These are phyloP conservation scores for Pterostichus niger DNA, from an alignment of 2,888 invertebrate genomes.

Conservation along the genomic window DNA sequence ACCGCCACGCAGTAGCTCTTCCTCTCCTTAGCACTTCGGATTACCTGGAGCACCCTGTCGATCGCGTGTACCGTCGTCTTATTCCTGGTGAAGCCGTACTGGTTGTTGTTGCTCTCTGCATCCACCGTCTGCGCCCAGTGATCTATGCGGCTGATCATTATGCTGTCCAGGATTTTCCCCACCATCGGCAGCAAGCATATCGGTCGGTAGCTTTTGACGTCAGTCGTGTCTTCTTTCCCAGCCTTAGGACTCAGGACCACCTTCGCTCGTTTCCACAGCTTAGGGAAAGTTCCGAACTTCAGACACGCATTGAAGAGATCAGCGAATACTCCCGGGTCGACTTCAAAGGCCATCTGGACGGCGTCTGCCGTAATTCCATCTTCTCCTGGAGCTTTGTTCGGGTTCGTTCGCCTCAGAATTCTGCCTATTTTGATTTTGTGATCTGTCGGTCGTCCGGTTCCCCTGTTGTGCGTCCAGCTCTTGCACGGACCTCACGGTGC, in stretches of 20 bases:
- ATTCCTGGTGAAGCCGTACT: slow-evolving; percentile 18
- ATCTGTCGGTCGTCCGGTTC: neutral
- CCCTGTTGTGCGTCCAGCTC: neutral
- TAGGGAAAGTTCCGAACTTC: slow-evolving; percentile 7
- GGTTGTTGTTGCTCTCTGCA: neutral
- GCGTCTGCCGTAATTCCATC: slow-evolving; percentile 15
- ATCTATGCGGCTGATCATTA: neutral
- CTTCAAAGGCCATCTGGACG: neutral
- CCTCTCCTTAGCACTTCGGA: neutral
- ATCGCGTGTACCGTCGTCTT: slow-evolving; percentile 11
- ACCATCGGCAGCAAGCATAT: slow-evolving; percentile 21
- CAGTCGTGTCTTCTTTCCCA: slow-evolving; percentile 1
- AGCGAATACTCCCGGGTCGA: neutral
- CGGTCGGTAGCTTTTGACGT: slow-evolving; percentile 3
- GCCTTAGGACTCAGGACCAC: neutral
- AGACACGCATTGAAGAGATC: slow-evolving; percentile 7
- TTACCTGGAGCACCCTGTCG: neutral
- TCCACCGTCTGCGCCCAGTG: neutral
- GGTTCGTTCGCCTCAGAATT: neutral
- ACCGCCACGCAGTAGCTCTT: neutral
- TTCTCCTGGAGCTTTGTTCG: slow-evolving; percentile 9
- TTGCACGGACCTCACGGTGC: neutral
- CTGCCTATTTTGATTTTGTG: neutral
- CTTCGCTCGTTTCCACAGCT: slow-evolving; percentile 19
- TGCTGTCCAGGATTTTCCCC: slow-evolving; percentile 23